Percentiles rank a stretch among this genome's conserved stretches.
phyloP scores from a whole-genome alignment of 1,140 invertebrate genomes.

The Nylanderia fulva region DNA sequence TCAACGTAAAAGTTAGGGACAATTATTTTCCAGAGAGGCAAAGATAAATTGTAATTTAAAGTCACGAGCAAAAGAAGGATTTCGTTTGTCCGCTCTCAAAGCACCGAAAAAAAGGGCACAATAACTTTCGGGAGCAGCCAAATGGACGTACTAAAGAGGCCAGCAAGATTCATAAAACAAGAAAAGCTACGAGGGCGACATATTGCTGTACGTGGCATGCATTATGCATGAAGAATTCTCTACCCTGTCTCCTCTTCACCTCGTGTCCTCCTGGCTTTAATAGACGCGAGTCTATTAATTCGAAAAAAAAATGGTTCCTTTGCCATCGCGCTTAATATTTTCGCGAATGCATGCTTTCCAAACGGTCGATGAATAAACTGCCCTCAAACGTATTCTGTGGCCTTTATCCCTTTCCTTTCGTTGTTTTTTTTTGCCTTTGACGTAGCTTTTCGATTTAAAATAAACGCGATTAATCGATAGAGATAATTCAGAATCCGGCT shows the following conservation, averaged over 20 bases:
- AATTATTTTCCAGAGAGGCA: slow-evolving; percentile 38
- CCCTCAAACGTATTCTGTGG: background rate
- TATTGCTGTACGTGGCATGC: slow-evolving; percentile 82
- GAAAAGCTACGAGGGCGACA: slow-evolving; percentile 77
- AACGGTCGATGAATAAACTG: background rate
- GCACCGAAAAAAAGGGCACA: slow-evolving; percentile 49
- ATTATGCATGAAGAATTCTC: slow-evolving; percentile 81
- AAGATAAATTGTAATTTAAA: slow-evolving; percentile 20
- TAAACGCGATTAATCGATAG: slow-evolving; percentile 19
- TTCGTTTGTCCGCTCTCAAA: slow-evolving; percentile 32
- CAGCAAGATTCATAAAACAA: slow-evolving; percentile 78
- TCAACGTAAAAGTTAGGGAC: background rate
- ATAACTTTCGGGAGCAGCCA: slow-evolving; percentile 44
- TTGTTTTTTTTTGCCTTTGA: background rate
- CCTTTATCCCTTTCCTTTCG: background rate
- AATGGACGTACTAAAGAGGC: slow-evolving; percentile 63
- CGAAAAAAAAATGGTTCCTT: slow-evolving; percentile 80
- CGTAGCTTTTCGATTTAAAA: background rate
- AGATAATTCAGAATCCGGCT: background rate
- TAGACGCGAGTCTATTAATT: slow-evolving; percentile 80
- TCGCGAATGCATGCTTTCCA: background rate
- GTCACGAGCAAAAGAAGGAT: slow-evolving; percentile 16
- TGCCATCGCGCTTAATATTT: background rate
- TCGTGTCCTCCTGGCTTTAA: slow-evolving; percentile 42
- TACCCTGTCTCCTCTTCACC: background rate